These are phyloP conservation scores for Oedothorax gibbosus DNA, from an alignment of 1,140 invertebrate genomes.

Conservation along the genomic window DNA sequence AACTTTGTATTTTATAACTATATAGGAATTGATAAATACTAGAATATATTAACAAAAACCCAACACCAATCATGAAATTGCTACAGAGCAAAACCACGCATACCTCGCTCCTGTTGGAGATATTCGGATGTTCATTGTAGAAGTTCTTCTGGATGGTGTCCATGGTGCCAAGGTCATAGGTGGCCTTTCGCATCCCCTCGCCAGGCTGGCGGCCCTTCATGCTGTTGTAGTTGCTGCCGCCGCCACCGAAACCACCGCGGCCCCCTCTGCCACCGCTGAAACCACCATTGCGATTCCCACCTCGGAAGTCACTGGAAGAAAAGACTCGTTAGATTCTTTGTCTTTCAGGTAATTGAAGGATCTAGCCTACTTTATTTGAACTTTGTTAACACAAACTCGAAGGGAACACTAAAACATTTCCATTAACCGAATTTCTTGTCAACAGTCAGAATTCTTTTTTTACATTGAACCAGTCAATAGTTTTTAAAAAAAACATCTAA, in stretches of 20 bases:
- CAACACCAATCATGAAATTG: not conserved
- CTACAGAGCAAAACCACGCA: not conserved
- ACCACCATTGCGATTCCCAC: not conserved
- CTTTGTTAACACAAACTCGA: not conserved
- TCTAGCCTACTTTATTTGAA: not conserved
- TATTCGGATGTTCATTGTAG: slow-evolving; percentile 79
- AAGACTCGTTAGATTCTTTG: not conserved
- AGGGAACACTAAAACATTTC: not conserved
- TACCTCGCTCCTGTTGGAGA: slow-evolving; percentile 38
- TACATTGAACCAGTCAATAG: too few species aligned
- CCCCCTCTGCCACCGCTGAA: not conserved
- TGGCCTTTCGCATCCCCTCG: slow-evolving; percentile 82
- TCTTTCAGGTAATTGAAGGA: not conserved
- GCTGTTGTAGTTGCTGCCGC: slow-evolving; percentile 63
- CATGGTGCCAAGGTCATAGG: slow-evolving; percentile 84
- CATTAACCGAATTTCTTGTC: not conserved
- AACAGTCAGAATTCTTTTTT: too few species aligned
- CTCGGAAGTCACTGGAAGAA: not conserved
- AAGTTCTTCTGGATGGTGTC: slow-evolving; percentile 91
- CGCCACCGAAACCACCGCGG: slow-evolving; percentile 62
- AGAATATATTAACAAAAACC: not conserved
- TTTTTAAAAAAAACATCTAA: too few species aligned
- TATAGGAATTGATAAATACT: not conserved
- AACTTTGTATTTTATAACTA: not conserved
- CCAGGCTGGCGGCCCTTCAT: slow-evolving; percentile 74